phyloP scores from a whole-genome alignment of 2,797 vertebrate genomes.

The Rhinella marina region DNA sequence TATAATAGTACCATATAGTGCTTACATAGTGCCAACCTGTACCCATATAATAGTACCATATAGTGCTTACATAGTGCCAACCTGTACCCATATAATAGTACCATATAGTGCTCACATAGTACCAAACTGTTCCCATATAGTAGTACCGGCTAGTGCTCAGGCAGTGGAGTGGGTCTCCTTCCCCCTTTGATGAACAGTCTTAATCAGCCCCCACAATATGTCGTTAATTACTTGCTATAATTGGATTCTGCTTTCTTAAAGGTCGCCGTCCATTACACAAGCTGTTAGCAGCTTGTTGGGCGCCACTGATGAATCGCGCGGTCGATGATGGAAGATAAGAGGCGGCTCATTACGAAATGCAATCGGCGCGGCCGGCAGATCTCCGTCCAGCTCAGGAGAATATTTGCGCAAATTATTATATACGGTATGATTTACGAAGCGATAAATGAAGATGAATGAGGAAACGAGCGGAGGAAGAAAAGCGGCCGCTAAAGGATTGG shows the following conservation, averaged over 20 bases:
- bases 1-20: too few relatives aligned
- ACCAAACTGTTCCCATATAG: too few relatives aligned
- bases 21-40: too few relatives aligned
- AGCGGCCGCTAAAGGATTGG: constrained; percentile 17
- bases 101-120: too few relatives aligned
- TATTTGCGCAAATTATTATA: constrained; percentile 18
- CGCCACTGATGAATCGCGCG: neutral
- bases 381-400: neutral
- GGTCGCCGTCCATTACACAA: neutral
- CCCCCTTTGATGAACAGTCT: neutral
- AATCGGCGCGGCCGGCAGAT: neutral
- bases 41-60: too few relatives aligned
- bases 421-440: neutral
- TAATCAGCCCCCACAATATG: neutral
- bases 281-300: neutral
- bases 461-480: neutral
- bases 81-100: too few relatives aligned
- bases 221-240: neutral
- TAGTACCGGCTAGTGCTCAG: too few relatives aligned
- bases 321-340: neutral
- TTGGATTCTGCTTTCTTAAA: constrained; percentile 5
- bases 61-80: too few relatives aligned
- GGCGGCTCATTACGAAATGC: neutral
- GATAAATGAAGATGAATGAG: constrained; percentile 25
- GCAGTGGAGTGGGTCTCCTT: too few relatives aligned